These are phyloP conservation scores for Apis laboriosa DNA, from an alignment of 1,140 invertebrate genomes.

Conservation along the genomic window DNA sequence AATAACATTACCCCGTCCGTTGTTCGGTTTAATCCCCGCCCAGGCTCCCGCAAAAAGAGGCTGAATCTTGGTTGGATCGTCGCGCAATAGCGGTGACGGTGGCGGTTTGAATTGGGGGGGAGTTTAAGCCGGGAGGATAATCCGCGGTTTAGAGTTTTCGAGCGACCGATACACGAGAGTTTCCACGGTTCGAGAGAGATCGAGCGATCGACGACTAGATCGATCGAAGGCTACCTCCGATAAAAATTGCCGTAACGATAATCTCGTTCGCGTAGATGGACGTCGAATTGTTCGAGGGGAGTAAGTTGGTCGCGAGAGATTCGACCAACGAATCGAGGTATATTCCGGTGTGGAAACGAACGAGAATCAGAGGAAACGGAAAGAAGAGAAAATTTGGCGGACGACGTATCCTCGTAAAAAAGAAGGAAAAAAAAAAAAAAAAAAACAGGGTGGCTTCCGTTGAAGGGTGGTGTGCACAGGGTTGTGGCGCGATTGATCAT, in stretches of 20 bases:
- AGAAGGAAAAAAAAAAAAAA: background rate
- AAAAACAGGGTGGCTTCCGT: background rate
- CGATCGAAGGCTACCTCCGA: no score
- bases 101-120: background rate
- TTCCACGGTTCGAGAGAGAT: no score
- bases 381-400: background rate
- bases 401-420: slow-evolving; percentile 56
- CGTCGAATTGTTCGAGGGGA: no score
- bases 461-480: no score
- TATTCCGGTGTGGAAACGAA: no score
- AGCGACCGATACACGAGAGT: slow-evolving; percentile 54
- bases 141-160: slow-evolving; percentile 69
- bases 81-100: slow-evolving; percentile 16
- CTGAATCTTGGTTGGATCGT: slow-evolving; percentile 24
- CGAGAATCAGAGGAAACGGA: background rate
- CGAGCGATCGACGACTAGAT: no score
- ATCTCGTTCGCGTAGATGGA: no score
- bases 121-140: slow-evolving; percentile 67
- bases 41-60: slow-evolving; percentile 21
- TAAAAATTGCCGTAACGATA: no score
- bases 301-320: no score
- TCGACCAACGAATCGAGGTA: no score
- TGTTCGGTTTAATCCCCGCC: slow-evolving; percentile 56
- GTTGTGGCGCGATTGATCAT: background rate
- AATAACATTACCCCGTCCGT: slow-evolving; percentile 74